Percentiles rank a stretch among this genome's conserved stretches.
Conservation (phyloP, 1,140 invertebrate genomes). For the Drosophila nannoptera region DNA sequence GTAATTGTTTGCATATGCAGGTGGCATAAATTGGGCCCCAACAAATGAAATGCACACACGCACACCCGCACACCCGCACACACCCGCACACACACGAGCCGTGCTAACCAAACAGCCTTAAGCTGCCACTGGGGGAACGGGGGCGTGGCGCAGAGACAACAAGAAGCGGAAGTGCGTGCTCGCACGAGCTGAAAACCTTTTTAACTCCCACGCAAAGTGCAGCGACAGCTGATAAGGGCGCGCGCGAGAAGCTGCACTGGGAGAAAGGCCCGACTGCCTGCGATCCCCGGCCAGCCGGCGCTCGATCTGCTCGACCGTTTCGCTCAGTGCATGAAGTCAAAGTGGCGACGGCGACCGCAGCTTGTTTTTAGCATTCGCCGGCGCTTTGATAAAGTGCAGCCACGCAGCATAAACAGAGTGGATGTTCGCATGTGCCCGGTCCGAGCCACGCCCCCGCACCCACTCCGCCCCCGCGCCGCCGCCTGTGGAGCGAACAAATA, state of each 20-base stretch:
- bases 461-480: not conserved
- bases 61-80: no score
- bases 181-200: constrained; percentile 57
- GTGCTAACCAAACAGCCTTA: constrained; percentile 50
- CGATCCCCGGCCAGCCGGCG: no score
- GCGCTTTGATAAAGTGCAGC: constrained; percentile 73
- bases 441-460: not conserved
- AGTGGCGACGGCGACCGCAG: constrained; percentile 61
- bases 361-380: constrained; percentile 59
- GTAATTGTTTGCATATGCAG: constrained; percentile 76
- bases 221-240: constrained; percentile 7
- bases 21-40: constrained; percentile 63
- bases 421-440: constrained; percentile 32
- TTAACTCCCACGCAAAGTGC: constrained; percentile 42
- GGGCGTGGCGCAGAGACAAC: constrained; percentile 40
- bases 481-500: not conserved
- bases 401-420: constrained; percentile 72
- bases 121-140: constrained; percentile 22
- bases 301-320: not conserved
- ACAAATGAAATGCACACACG: constrained; percentile 54
- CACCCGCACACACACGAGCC: no score
- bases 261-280: not conserved
- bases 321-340: constrained; percentile 44
- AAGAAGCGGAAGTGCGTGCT: constrained; percentile 69
- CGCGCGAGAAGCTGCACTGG: constrained; percentile 4